A percentile compares a stretch with the other conserved stretches of the same genome.
Conservation (phyloP, 2,113 vertebrate genomes). For the human region GRCh38 chr18:27564501-27565000, state of each 20-base stretch:
- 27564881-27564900: too few species aligned
- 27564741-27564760: neutral
- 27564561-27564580: neutral
- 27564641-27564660: neutral
- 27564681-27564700: neutral
- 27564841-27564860: too few species aligned
- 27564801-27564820: too few species aligned
- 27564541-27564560: neutral
- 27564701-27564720: neutral
- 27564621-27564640: neutral
- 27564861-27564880: too few species aligned
- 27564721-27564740: neutral
- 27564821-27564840: too few species aligned
- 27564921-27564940: too few species aligned
- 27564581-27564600: neutral
- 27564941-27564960: too few species aligned
- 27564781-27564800: too few species aligned
- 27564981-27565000: neutral
- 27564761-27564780: too few species aligned
- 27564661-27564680: conserved; percentile 5
- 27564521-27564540: neutral
- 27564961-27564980: too few species aligned
- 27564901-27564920: too few species aligned
- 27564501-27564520: neutral
- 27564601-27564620: neutral